Percentiles rank a stretch among this genome's conserved stretches.
Evolutionary conservation across 2,797 vertebrate genomes (phyloP).

Genomic region (Gallirallus australis): DNA sequence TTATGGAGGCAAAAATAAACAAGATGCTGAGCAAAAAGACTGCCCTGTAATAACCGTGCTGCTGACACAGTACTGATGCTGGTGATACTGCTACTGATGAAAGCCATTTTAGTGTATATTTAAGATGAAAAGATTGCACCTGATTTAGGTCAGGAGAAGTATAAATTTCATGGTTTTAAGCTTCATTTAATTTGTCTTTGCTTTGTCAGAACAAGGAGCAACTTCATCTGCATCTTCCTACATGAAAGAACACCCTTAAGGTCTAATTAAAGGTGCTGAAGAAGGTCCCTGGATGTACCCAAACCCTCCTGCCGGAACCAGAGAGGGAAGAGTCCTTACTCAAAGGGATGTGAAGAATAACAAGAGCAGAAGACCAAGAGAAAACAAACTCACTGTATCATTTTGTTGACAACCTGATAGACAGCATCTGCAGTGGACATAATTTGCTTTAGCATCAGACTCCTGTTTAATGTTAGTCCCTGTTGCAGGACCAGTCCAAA

Average conservation of each 20-base stretch:
- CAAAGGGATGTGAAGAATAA: background rate
- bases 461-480: background rate
- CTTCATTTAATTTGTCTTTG: background rate
- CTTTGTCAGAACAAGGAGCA: background rate
- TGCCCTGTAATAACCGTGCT: background rate
- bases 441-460: background rate
- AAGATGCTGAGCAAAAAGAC: background rate
- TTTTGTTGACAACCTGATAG: background rate
- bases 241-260: background rate
- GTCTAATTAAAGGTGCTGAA: background rate
- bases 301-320: background rate
- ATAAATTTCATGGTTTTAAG: background rate
- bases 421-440: background rate
- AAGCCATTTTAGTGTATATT: background rate
- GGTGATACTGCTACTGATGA: background rate
- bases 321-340: background rate
- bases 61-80: background rate
- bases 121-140: background rate
- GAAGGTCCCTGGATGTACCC: background rate
- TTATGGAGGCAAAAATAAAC: background rate
- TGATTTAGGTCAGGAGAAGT: background rate
- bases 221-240: background rate
- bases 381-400: background rate
- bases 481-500: background rate
- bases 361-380: background rate